phyloP scores from a whole-genome alignment of 2,797 vertebrate genomes.

The Columba guinea region DNA sequence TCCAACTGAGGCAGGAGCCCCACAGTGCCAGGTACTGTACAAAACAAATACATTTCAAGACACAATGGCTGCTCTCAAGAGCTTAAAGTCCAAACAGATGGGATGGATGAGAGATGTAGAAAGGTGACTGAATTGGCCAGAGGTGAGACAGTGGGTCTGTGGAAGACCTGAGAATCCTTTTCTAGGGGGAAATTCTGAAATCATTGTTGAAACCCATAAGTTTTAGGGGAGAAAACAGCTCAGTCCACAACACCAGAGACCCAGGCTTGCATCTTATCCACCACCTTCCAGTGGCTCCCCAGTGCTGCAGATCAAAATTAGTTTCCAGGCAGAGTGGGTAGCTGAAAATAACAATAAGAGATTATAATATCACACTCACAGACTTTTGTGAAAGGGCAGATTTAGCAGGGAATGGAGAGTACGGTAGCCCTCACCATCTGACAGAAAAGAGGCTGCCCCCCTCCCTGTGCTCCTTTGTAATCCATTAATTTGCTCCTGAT shows the following conservation, averaged over 20 bases:
- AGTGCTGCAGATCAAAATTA: not conserved
- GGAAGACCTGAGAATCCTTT: not conserved
- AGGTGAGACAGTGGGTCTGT: not conserved
- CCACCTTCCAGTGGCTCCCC: not conserved
- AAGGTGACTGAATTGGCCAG: slow-evolving; percentile 16
- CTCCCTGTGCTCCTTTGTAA: not conserved
- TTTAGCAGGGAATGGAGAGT: not conserved
- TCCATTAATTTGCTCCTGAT: not conserved
- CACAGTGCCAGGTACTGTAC: slow-evolving; percentile 29
- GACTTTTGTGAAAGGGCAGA: slow-evolving; percentile 11
- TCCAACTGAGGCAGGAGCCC: slow-evolving; percentile 49
- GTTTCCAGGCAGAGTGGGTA: not conserved
- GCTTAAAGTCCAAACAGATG: slow-evolving; percentile 32
- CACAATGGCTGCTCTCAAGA: slow-evolving; percentile 35
- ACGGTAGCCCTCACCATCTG: not conserved
- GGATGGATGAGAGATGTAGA: not conserved
- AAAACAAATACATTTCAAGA: slow-evolving; percentile 47
- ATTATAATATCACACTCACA: not conserved
- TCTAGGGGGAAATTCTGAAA: not conserved
- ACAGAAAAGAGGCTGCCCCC: not conserved
- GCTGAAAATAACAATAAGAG: slow-evolving; percentile 29
- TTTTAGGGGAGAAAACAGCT: not conserved
- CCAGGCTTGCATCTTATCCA: not conserved
- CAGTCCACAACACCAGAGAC: not conserved
- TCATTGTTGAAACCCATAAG: not conserved